Conservation (phyloP, 2,113 vertebrate genomes). For the Narcine bancroftii region DNA sequence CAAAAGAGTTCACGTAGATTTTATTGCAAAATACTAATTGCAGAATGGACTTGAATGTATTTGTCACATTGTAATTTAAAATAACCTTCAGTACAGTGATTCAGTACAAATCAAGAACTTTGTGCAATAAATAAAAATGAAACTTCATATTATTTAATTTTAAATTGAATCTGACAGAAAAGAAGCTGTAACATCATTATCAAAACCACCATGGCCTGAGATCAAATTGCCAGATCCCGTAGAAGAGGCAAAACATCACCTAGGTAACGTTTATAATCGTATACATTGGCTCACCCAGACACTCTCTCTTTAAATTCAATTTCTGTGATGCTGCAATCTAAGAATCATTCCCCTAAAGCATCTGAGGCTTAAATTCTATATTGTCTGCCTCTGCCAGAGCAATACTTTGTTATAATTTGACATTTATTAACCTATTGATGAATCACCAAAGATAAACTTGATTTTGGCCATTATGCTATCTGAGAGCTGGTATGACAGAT, state of each 20-base stretch:
- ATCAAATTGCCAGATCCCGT: constrained; percentile 53
- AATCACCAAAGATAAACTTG: neutral
- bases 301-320: neutral
- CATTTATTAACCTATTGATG: neutral
- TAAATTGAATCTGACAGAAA: constrained; percentile 47
- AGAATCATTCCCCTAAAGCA: neutral
- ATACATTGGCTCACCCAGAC: neutral
- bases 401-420: neutral
- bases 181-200: constrained; percentile 64
- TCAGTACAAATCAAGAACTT: neutral
- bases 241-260: constrained; percentile 57
- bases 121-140: neutral
- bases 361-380: neutral
- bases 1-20: no score
- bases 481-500: neutral
- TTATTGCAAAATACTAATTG: neutral
- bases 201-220: constrained; percentile 66
- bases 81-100: neutral
- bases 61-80: neutral
- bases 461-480: neutral
- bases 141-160: constrained; percentile 9
- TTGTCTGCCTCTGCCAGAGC: neutral
- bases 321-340: no score
- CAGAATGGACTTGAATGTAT: constrained; percentile 1
- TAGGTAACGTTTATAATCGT: constrained; percentile 49